Base-by-base conservation (phyloP, 2,113 vertebrate species). In the Esox niger region DNA sequence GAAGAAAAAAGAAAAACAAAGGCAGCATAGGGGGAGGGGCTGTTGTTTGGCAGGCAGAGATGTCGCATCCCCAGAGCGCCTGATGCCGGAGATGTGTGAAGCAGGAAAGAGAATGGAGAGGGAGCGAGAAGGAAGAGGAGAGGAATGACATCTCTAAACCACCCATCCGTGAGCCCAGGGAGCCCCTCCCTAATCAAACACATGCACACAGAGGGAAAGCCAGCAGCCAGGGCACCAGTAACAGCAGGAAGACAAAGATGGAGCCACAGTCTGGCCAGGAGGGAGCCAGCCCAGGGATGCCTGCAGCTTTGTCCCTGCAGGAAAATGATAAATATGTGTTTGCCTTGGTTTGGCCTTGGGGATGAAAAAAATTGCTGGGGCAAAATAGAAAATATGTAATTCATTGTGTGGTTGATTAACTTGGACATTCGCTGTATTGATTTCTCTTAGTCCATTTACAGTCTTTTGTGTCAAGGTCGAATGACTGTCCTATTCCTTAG, bases 41-140 rank as follows among this genome's bases (percentile, higher is more conserved):
- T 62, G 46, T 26, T 10, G n/a, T 17, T 61, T 9, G 33, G 1
- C 1, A 47, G 17, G 71, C 65, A 57, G 78, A 66, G 84, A 73
- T 46, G 74, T 78, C 55, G 20, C 76, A 68, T 82, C 76, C 77
- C 64, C 59, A 26, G 62, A 71, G 80, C 38, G 63, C 70, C 78
- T 64, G 15, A 54, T 62, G 27, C 69, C 75, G 71, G 66, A 61
- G 70, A 70, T 75, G 82, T 86, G 84, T 73, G 69, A 76, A 84
- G 79, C 74, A 83, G 79, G 83, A 88, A 87, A 88, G 87, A 88
- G 82, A 74, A 73, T 81, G 69, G 62, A 78, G 68, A 78, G 83
- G 88, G 87, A 88, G 87, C 86, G 82, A 72, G 74, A 64, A 60
- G 78, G 67, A 76, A 74, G 81, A 69, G 70, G 75, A 21, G 47